Conservation (phyloP, 2,888 invertebrate species). For the Cordilura impudica region DNA sequence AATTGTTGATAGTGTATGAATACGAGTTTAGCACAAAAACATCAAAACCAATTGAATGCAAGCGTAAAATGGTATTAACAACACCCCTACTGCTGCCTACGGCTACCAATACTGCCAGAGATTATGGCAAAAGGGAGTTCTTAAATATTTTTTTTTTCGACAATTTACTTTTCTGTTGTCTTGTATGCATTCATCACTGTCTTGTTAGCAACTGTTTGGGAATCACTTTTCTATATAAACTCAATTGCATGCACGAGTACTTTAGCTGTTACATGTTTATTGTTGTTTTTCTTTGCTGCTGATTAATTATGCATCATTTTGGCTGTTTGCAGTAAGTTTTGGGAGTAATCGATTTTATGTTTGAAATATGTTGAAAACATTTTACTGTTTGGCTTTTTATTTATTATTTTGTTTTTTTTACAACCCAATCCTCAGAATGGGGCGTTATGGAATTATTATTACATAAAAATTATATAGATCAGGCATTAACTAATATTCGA, state of each 20-base stretch:
- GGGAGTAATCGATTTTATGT: slow-evolving; percentile 18
- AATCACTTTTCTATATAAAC: not conserved
- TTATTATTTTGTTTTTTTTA: slow-evolving; percentile 22
- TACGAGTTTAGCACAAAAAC: not conserved
- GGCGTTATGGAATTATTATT: not conserved
- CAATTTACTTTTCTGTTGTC: too few species aligned
- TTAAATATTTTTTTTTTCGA: too few species aligned
- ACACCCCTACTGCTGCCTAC: too few species aligned
- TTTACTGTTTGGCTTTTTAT: slow-evolving; percentile 49
- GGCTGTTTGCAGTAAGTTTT: not conserved
- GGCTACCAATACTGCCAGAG: slow-evolving; percentile 3
- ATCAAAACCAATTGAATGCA: slow-evolving; percentile 39
- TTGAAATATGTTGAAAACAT: slow-evolving; percentile 37
- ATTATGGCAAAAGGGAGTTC: not conserved
- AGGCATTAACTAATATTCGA: too few species aligned
- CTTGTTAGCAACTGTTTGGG: not conserved
- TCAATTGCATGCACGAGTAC: not conserved
- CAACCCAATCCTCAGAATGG: not conserved
- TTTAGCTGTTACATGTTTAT: not conserved
- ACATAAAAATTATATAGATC: too few species aligned
- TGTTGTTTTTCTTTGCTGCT: slow-evolving; percentile 26
- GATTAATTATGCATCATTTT: slow-evolving; percentile 43
- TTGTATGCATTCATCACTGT: too few species aligned
- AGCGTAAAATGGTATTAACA: slow-evolving; percentile 52
- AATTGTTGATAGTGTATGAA: slow-evolving; percentile 36